A percentile compares a stretch with the other conserved stretches of the same genome.
Evolutionary conservation across 2,888 invertebrate genomes (phyloP).

Genomic region (Chymomyza fuscimana): DNA sequence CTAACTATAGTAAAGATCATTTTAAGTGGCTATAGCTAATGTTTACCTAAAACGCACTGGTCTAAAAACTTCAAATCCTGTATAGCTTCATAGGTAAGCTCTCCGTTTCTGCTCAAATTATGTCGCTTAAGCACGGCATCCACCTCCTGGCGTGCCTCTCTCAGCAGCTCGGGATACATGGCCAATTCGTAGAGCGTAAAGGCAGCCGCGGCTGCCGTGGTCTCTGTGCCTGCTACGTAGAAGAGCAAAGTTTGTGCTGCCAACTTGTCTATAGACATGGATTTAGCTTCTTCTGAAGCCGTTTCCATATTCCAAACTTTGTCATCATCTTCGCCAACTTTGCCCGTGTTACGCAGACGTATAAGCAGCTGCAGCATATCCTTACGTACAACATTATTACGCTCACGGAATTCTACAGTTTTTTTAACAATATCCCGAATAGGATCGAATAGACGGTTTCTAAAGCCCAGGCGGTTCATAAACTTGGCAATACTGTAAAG

Average conservation of each 20-base stretch:
- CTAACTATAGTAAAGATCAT: no score
- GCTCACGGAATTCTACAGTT: conserved; percentile 76
- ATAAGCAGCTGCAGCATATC: conserved; percentile 80
- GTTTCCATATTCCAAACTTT: conserved; percentile 55
- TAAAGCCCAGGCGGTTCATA: conserved; percentile 21
- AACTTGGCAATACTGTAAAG: conserved; percentile 40
- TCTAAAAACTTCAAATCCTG: conserved; percentile 79
- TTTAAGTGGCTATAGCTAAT: no score
- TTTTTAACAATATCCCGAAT: conserved; percentile 75
- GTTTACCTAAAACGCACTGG: conserved; percentile 61
- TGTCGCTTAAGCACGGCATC: conserved; percentile 64
- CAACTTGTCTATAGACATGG: conserved; percentile 65
- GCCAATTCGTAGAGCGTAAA: conserved; percentile 77
- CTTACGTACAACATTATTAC: conserved; percentile 74
- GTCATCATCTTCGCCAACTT: conserved; percentile 58
- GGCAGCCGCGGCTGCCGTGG: conserved; percentile 76
- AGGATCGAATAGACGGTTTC: conserved; percentile 52
- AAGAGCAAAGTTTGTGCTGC: conserved; percentile 77
- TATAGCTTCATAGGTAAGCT: conserved; percentile 74
- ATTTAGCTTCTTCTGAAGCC: conserved; percentile 42
- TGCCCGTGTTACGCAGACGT: conserved; percentile 76
- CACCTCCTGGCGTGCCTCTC: conserved; percentile 73
- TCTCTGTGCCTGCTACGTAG: conserved; percentile 79
- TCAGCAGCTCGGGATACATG: conserved; percentile 74
- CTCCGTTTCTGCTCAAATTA: conserved; percentile 43